Conservation (phyloP, 2,113 vertebrate genomes). For the Charadrius vociferus region DNA sequence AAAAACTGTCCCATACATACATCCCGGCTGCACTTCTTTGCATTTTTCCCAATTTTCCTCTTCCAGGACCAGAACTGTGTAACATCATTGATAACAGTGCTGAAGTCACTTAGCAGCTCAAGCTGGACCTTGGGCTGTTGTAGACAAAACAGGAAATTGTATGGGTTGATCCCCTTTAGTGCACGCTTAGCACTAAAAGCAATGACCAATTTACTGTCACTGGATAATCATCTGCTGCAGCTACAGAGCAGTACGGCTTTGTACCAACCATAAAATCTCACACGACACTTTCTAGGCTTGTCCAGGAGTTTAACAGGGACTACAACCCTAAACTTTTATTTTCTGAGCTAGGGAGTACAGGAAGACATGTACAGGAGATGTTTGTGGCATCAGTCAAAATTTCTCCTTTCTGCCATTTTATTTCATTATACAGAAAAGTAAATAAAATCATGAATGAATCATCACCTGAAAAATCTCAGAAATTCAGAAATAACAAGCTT, state of each 20-base stretch:
- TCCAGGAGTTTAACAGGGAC: background rate
- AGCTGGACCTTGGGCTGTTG: background rate
- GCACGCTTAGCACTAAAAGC: background rate
- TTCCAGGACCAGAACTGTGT: background rate
- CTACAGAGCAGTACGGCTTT: background rate
- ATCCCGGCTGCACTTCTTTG: background rate
- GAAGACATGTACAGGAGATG: background rate
- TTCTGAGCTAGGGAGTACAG: background rate
- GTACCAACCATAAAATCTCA: background rate
- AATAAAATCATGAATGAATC: slow-evolving; percentile 1
- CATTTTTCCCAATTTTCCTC: background rate
- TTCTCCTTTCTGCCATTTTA: background rate
- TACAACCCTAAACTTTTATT: background rate
- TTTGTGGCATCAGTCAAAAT: background rate
- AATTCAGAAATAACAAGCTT: background rate
- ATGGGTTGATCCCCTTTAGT: background rate
- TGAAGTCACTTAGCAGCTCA: background rate
- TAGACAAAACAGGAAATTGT: background rate
- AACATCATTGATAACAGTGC: background rate
- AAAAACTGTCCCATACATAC: background rate
- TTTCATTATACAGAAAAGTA: background rate
- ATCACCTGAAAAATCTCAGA: background rate
- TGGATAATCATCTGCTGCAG: background rate
- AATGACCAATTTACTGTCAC: background rate
- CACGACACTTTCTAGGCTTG: background rate